These are phyloP conservation scores for Artibeus jamaicensis DNA, from an alignment of 2,797 vertebrate genomes.

Conservation along the genomic window DNA sequence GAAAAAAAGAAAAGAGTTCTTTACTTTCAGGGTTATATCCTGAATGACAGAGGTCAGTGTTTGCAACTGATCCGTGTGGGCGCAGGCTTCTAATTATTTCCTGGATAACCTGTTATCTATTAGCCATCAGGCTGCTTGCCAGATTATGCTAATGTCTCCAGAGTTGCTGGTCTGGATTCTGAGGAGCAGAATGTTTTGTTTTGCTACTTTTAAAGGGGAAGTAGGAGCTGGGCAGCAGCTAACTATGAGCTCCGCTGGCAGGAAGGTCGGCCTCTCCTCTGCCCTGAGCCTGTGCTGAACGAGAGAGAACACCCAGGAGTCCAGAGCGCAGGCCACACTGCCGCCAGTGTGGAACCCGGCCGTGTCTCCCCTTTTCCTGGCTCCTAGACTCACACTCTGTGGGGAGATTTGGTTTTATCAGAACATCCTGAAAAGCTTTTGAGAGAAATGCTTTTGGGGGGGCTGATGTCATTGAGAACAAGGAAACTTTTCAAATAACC, in stretches of 20 bases:
- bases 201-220: conserved; percentile 19
- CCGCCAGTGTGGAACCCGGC: rapidly evolving
- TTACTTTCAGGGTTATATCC: conserved; percentile 43
- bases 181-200: not conserved
- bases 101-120: conserved; percentile 73
- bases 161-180: conserved; percentile 42
- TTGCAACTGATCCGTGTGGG: conserved; percentile 47
- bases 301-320: not conserved
- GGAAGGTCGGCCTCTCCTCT: not conserved
- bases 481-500: conserved; percentile 46
- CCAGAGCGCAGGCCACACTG: rapidly evolving
- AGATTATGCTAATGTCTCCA: conserved; percentile 45
- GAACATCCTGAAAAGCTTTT: conserved; percentile 48
- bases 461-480: conserved; percentile 39
- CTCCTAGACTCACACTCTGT: not conserved
- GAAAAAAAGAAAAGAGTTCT: conserved; percentile 45
- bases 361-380: not conserved
- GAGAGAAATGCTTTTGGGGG: not conserved
- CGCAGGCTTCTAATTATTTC: conserved; percentile 68
- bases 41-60: conserved; percentile 67
- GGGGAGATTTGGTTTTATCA: not conserved
- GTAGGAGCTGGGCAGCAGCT: not conserved
- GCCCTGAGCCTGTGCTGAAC: not conserved
- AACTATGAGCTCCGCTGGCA: not conserved
- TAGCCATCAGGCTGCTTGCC: conserved; percentile 57